Percentiles rank a stretch among this genome's conserved stretches.
phyloP scores from a whole-genome alignment of 92 coral and sea anemone species.

The Virgularia gustaviana region DNA sequence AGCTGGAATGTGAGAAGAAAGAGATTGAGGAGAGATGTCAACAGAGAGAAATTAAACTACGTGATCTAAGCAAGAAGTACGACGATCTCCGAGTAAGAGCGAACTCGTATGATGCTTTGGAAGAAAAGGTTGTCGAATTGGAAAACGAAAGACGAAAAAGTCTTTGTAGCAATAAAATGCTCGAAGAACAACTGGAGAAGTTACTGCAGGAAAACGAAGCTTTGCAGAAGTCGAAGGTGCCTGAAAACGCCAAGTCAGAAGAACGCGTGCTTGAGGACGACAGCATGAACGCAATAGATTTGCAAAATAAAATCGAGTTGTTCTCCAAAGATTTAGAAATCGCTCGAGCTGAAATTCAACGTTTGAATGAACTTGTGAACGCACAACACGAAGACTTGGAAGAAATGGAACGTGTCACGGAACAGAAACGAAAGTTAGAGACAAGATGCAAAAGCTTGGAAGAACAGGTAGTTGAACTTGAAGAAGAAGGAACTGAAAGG shows the following conservation, averaged over 20 bases:
- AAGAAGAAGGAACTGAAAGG: slow-evolving; percentile 25
- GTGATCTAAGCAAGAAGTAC: slow-evolving; percentile 58
- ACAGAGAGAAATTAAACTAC: slow-evolving; percentile 49
- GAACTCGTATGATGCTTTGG: slow-evolving; percentile 70
- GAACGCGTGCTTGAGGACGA: background rate
- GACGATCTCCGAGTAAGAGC: slow-evolving; percentile 57
- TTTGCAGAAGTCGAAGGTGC: background rate
- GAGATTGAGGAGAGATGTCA: slow-evolving; percentile 62
- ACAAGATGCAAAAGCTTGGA: slow-evolving; percentile 41
- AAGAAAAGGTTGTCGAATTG: slow-evolving; percentile 71
- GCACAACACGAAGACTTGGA: slow-evolving; percentile 31
- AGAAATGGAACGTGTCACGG: slow-evolving; percentile 25
- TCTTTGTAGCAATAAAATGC: slow-evolving; percentile 30
- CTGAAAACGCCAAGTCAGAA: slow-evolving; percentile 4
- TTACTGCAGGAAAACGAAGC: slow-evolving; percentile 45
- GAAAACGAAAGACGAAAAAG: slow-evolving; percentile 76
- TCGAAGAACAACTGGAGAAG: slow-evolving; percentile 62
- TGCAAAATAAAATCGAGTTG: slow-evolving; percentile 1
- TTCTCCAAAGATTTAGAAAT: slow-evolving; percentile 20
- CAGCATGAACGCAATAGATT: background rate
- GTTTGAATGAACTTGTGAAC: background rate
- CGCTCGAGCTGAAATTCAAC: slow-evolving; percentile 25
- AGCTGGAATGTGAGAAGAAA: slow-evolving; percentile 62
- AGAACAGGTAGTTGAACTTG: slow-evolving; percentile 47
- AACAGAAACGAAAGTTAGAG: slow-evolving; percentile 28